Evolutionary conservation across 2,797 vertebrate species (phyloP).

Genomic region (Danio kyathit): DNA sequence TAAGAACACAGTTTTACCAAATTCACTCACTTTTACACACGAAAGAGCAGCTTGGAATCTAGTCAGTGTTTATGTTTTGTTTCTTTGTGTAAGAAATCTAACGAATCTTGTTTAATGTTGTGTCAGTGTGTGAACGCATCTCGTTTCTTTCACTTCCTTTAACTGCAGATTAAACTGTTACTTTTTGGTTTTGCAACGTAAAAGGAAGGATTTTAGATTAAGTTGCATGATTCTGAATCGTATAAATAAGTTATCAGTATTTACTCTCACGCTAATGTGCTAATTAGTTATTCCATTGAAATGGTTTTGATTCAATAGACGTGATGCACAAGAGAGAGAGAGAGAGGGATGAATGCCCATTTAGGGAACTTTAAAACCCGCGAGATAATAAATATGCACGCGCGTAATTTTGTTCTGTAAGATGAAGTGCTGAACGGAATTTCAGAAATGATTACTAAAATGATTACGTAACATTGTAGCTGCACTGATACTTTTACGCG

Average conservation of each 20-base stretch:
- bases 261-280: neutral
- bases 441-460: neutral
- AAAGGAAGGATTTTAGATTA: too few species aligned
- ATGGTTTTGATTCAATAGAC: neutral
- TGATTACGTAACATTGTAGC: slow-evolving; percentile 56
- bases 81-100: neutral
- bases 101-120: neutral
- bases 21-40: neutral
- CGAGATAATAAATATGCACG: neutral
- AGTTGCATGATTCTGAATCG: neutral
- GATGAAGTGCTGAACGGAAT: neutral
- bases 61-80: neutral
- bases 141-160: slow-evolving; percentile 35
- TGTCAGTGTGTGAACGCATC: neutral
- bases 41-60: neutral
- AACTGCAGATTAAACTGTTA: slow-evolving; percentile 4
- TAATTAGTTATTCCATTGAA: neutral
- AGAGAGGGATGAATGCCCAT: neutral
- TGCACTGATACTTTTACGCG: slow-evolving; percentile 65
- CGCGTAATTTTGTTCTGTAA: neutral
- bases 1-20: slow-evolving; percentile 70
- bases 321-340: slow-evolving; percentile 11
- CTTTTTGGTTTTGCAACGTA: neutral
- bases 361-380: neutral
- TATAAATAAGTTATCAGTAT: neutral